Conservation (phyloP, 2,888 invertebrate genomes). For the Byasa hedistus region DNA sequence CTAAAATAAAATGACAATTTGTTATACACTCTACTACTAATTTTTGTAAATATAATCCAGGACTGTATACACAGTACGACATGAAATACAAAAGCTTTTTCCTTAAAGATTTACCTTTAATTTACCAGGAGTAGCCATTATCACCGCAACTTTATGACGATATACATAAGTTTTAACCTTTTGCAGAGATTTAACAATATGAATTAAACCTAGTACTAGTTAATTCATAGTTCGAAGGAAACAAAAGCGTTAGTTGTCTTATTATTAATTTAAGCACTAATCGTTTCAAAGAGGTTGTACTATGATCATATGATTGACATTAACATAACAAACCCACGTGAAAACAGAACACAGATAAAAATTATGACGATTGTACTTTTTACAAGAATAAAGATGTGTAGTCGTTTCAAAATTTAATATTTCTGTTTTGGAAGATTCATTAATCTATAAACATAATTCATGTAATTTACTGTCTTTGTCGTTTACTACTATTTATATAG, state of each 20-base stretch:
- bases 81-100: background rate
- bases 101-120: constrained; percentile 21
- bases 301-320: background rate
- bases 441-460: too few relatives aligned
- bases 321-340: background rate
- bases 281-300: background rate
- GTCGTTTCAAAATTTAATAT: too few relatives aligned
- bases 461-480: too few relatives aligned
- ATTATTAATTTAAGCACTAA: background rate
- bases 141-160: background rate
- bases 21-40: too few relatives aligned
- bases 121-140: constrained; percentile 26
- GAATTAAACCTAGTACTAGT: background rate
- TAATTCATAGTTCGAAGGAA: background rate
- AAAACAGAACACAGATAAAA: background rate
- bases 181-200: too few relatives aligned
- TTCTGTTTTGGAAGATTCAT: too few relatives aligned
- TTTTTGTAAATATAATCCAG: background rate
- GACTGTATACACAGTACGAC: background rate
- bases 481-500: too few relatives aligned
- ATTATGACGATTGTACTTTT: background rate
- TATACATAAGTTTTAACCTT: too few relatives aligned
- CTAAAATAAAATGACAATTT: constrained; percentile 25
- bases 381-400: background rate
- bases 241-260: background rate